phyloP scores from a whole-genome alignment of 1,140 invertebrate species.

The Euglossa dilemma region DNA sequence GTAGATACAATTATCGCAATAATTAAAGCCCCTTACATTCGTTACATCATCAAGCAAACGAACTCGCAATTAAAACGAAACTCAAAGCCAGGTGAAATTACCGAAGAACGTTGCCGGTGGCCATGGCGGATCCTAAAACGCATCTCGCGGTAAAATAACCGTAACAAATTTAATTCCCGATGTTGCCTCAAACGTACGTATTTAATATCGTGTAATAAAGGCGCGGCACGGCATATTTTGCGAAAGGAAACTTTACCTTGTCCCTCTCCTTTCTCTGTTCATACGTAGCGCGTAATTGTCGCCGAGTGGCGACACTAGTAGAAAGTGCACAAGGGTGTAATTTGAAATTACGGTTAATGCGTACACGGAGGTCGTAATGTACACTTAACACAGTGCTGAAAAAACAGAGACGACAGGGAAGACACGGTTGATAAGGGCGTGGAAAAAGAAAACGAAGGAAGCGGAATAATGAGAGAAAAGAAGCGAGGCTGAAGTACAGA shows the following conservation, averaged over 20 bases:
- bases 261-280: conserved; percentile 18
- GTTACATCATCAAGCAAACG: too few species aligned
- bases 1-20: too few species aligned
- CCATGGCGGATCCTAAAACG: neutral
- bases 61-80: too few species aligned
- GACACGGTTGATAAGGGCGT: conserved; percentile 25
- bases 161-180: conserved; percentile 4
- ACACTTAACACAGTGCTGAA: conserved; percentile 39
- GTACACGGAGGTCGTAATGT: conserved; percentile 49
- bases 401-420: conserved; percentile 47
- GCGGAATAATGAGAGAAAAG: conserved; percentile 44
- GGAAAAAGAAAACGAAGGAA: conserved; percentile 4
- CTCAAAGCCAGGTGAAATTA: too few species aligned
- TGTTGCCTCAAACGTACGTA: conserved; percentile 16
- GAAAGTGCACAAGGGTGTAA: conserved; percentile 38
- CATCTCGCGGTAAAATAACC: neutral
- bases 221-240: neutral
- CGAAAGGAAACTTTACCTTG: conserved; percentile 31
- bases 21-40: too few species aligned
- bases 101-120: neutral
- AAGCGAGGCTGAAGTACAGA: neutral
- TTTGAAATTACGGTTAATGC: conserved; percentile 54
- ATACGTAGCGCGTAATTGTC: conserved; percentile 37
- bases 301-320: conserved; percentile 27
- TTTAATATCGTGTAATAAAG: conserved; percentile 28